Base-by-base conservation (phyloP, 2,113 vertebrate species). In the Notarius quadriscutis region DNA sequence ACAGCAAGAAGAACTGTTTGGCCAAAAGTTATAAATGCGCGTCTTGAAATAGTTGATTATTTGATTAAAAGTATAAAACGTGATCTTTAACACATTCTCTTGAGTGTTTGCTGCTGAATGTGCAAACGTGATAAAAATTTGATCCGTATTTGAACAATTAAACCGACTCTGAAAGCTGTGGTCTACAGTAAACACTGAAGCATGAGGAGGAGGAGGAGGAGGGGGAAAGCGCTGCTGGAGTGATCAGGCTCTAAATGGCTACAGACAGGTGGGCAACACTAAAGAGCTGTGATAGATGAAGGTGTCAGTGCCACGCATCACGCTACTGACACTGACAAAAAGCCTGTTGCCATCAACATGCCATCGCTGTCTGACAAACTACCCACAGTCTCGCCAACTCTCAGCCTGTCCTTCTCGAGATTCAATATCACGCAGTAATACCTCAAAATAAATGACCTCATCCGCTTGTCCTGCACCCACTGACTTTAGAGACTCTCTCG, bases 271-370 rank as follows among this genome's bases (percentile, higher is more conserved):
- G 63, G 86, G 80, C 20, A 65, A 62, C 77, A 77, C 71, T 57
- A 81, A 83, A 81, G 79, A 30, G 72, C 80, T 25, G 81, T 84
- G 89, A 88, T 84, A 14, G 60, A 90, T 90, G 84, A 30, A 77
- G 87, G 51, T 88, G 87, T 78, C 84, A 48, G 30, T 17, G 30
- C 4, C 7, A 12, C 27, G 25, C 57, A 27, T 87, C 77, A 14
- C 53, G 55, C 27, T 78, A 10, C 14, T 83, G 82, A 88, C 85
- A 88, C 84, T 30, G 87, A 88, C 74, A 84, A 30, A 87, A 84
- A 65, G 55, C 60, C 67, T 25, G 27, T 58, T 22, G 84, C 50
- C 85, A 81, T 88, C 69, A 77, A 75, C 63, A 85, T 84, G 83
- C 78, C 71, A 41, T 88, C 81, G 58, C 82, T 77, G 25, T 84